These are phyloP conservation scores for Bimastos eiseni DNA, from an alignment of 2,888 invertebrate genomes.

Conservation along the genomic window DNA sequence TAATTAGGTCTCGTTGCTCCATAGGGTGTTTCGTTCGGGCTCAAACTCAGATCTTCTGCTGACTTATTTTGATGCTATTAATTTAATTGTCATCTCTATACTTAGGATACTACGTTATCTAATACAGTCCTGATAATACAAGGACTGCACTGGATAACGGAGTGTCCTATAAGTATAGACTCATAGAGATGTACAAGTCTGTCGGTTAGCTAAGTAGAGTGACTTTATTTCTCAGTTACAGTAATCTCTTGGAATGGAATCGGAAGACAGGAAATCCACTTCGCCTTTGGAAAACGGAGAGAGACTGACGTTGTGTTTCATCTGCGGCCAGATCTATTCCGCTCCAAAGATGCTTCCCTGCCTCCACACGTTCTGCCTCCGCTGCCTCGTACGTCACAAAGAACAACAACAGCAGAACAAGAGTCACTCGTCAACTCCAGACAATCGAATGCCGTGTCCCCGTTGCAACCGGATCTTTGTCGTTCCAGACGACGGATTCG, in stretches of 20 bases:
- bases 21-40: not conserved
- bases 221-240: not conserved
- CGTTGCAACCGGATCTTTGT: not conserved
- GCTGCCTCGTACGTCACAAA: not conserved
- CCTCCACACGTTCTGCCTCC: conserved; percentile 19
- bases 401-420: not conserved
- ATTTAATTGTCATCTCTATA: too few relatives aligned
- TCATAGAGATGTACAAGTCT: too few relatives aligned
- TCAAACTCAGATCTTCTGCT: not conserved
- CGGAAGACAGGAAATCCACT: not conserved
- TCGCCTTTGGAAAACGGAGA: conserved; percentile 6
- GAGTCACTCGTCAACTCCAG: not conserved
- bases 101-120: too few relatives aligned
- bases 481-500: conserved; percentile 6
- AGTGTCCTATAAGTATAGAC: not conserved
- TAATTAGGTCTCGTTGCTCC: not conserved
- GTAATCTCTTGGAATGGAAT: not conserved
- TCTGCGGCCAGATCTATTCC: conserved; percentile 14
- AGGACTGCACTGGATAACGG: too few relatives aligned
- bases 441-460: conserved; percentile 23
- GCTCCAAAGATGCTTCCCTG: conserved; percentile 19
- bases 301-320: not conserved
- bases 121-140: too few relatives aligned
- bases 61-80: too few relatives aligned
- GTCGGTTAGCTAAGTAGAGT: not conserved